Conservation (phyloP, 2,113 vertebrate species). For the Oostethus manadensis region DNA sequence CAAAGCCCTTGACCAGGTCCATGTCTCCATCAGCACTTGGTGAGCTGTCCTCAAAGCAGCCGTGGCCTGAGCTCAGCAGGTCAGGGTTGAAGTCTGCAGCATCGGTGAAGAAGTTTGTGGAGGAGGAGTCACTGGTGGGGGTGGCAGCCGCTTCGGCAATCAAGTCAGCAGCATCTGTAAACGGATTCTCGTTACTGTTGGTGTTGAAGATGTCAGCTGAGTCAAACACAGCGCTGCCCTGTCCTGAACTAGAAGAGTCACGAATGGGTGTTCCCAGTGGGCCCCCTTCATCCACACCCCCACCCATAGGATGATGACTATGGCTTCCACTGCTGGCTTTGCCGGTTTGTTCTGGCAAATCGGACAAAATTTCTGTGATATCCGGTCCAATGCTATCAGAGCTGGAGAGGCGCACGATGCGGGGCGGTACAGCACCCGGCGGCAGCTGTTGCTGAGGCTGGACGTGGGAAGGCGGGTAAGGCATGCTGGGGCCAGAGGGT, state of each 20-base stretch:
- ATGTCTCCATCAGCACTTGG: slow-evolving; percentile 90
- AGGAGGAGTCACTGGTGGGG: slow-evolving; percentile 89
- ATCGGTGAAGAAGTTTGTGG: slow-evolving; percentile 89
- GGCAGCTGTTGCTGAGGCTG: slow-evolving; percentile 67
- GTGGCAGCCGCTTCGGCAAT: slow-evolving; percentile 90
- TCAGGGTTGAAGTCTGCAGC: slow-evolving; percentile 94
- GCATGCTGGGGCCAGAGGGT: slow-evolving; percentile 73
- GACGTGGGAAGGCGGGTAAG: slow-evolving; percentile 67
- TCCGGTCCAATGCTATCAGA: slow-evolving; percentile 94
- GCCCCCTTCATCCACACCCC: slow-evolving; percentile 81
- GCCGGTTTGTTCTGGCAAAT: slow-evolving; percentile 91
- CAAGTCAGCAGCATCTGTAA: slow-evolving; percentile 89
- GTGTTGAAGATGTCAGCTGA: slow-evolving; percentile 91
- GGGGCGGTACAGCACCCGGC: slow-evolving; percentile 76
- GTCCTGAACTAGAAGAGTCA: slow-evolving; percentile 94
- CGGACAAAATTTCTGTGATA: slow-evolving; percentile 93
- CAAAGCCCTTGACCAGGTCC: slow-evolving; percentile 88
- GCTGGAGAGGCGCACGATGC: slow-evolving; percentile 90
- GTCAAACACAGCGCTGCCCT: slow-evolving; percentile 93
- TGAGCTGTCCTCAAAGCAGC: slow-evolving; percentile 93
- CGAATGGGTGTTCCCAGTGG: slow-evolving; percentile 89
- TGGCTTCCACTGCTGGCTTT: slow-evolving; percentile 73
- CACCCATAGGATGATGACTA: slow-evolving; percentile 66
- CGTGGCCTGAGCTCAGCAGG: slow-evolving; percentile 81
- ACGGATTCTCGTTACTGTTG: slow-evolving; percentile 89